Base-by-base conservation (phyloP, 2,113 vertebrate species). In the Leucopsar rothschildi region DNA sequence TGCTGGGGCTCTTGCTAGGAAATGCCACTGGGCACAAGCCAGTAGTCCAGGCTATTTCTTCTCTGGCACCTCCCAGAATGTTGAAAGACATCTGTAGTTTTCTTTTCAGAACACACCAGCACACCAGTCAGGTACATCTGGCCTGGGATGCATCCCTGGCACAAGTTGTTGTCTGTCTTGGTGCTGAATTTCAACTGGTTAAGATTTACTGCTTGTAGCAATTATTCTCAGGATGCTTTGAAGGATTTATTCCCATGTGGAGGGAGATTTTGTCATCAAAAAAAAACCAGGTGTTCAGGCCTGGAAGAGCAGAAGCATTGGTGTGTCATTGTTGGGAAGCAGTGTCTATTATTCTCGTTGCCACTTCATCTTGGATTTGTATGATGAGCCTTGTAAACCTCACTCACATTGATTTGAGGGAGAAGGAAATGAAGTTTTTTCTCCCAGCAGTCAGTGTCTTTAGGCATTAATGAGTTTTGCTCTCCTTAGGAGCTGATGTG, bases 331-430 rank as follows among this genome's bases (percentile, higher is more conserved):
- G 0, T 27, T 66, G 33, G 21, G 17, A 40, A 40, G 12, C 8
- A 16, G 14, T 23, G 2, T 66, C 18, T 15, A 0, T 22, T 44
- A 3, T n/a, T 59, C 1, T 1, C 40, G 15, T n/a, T 79, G 25
- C 7, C 22, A 2, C 20, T 23, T 72, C 9, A 3, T 29, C 37
- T 52, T 39, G 12, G 11, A 27, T 77, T 71, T 45, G 8, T 31
- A 3, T 13, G 12, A 40, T 40, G 11, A 85, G 6, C 53, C 53
- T 27, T 25, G n/a, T 73, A 59, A 68, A 53, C 18, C 10, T 0
- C 0, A 0, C 1, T 9, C 1, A 0, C 8, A 11, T 5, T 75
- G 33, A 24, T 33, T 37, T 39, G 15, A 55, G 11, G 17, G 31
- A 75, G 31, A 57, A 37, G 2, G 11, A 3, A 4, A 40, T 40